Conservation (phyloP, 2,113 vertebrate genomes). For the Bubo scandiacus region DNA sequence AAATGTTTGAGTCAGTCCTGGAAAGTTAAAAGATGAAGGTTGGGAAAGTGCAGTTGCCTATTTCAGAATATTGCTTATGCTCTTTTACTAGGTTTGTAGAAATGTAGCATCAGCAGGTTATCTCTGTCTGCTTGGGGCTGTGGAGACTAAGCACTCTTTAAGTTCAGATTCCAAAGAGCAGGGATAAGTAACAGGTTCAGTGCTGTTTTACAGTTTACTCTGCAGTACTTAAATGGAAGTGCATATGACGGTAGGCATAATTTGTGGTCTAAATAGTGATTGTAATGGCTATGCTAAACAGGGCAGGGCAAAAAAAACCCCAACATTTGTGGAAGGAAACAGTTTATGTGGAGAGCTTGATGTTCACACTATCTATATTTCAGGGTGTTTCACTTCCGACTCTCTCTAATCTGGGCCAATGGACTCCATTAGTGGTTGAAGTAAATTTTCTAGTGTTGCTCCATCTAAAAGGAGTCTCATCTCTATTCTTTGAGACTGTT, state of each 20-base stretch:
- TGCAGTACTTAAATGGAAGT: neutral
- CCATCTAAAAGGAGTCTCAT: neutral
- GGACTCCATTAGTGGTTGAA: conserved; percentile 33
- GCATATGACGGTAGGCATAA: neutral
- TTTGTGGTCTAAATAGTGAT: conserved; percentile 12
- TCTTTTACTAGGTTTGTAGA: neutral
- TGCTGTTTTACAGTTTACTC: neutral
- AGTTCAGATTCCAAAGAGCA: neutral
- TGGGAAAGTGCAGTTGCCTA: neutral
- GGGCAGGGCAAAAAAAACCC: neutral
- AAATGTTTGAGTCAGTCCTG: neutral
- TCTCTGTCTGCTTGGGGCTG: neutral
- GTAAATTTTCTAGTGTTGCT: neutral
- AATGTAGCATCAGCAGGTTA: neutral
- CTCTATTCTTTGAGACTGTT: neutral
- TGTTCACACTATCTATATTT: neutral
- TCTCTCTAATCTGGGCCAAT: neutral
- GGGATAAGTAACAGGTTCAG: neutral
- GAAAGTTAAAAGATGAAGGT: neutral
- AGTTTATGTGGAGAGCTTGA: neutral
- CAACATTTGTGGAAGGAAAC: conserved; percentile 35
- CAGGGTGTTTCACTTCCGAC: neutral
- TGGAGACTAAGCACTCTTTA: neutral
- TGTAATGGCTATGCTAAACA: neutral
- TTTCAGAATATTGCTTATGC: neutral